Conservation (phyloP, 1,140 invertebrate genomes). For the Triops cancriformis region DNA sequence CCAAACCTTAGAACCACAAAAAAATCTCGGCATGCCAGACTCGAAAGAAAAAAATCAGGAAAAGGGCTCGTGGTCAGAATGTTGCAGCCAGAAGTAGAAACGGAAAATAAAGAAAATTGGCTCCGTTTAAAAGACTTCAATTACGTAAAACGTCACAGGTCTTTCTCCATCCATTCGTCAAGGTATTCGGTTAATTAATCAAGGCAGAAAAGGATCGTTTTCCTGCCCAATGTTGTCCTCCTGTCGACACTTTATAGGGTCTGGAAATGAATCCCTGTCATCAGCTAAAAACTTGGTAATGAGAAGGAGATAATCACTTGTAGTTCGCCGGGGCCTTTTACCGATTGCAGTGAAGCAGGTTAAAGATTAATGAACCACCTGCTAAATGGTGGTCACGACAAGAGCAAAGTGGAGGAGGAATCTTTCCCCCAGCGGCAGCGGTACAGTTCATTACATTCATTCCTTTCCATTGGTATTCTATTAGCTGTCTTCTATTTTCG, state of each 20-base stretch:
- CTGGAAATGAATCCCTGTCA: neutral
- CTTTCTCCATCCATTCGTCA: neutral
- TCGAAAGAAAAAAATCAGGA: too few species aligned
- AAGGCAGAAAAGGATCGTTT: neutral
- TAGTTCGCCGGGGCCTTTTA: too few species aligned
- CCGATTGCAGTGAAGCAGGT: neutral
- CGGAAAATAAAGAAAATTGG: too few species aligned
- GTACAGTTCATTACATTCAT: neutral
- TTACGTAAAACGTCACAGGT: too few species aligned
- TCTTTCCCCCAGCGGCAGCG: neutral
- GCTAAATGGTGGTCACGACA: neutral
- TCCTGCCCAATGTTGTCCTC: neutral
- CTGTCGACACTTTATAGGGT: neutral
- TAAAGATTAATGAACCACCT: neutral
- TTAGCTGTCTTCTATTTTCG: neutral
- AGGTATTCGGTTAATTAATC: neutral
- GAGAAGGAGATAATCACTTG: neutral
- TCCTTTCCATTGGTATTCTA: neutral
- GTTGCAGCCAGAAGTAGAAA: too few species aligned
- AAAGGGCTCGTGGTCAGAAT: too few species aligned
- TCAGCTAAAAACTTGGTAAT: neutral
- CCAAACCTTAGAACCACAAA: too few species aligned
- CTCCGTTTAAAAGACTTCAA: too few species aligned
- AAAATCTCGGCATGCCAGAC: too few species aligned
- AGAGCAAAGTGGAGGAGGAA: neutral